A percentile compares a stretch with the other conserved stretches of the same genome.
phyloP scores from a whole-genome alignment of 2,888 invertebrate genomes.

The Diplolepis rosae region DNA sequence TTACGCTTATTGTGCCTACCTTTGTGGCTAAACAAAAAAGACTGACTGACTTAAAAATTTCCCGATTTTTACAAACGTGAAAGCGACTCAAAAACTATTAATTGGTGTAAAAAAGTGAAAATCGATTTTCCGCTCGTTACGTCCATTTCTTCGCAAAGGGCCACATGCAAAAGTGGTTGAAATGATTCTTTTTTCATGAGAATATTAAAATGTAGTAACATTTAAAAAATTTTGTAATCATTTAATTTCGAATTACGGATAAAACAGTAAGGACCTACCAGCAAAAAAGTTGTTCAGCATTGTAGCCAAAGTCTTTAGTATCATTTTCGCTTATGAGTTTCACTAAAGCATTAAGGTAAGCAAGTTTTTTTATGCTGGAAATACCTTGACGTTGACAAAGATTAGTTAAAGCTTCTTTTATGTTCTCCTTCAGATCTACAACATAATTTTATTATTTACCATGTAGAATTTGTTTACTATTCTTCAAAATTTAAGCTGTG shows the following conservation, averaged over 20 bases:
- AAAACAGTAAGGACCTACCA: slow-evolving; percentile 77
- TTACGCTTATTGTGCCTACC: too few relatives aligned
- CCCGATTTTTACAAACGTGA: too few relatives aligned
- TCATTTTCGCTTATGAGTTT: slow-evolving; percentile 82
- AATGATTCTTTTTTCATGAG: too few relatives aligned
- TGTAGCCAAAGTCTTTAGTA: slow-evolving; percentile 80
- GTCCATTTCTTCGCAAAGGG: too few relatives aligned
- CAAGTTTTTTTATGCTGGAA: slow-evolving; percentile 86
- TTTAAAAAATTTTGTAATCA: slow-evolving; percentile 21
- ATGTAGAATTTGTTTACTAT: background rate
- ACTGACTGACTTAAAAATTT: too few relatives aligned
- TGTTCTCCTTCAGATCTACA: slow-evolving; percentile 75
- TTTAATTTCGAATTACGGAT: slow-evolving; percentile 24
- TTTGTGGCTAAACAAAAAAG: too few relatives aligned
- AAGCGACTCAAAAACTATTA: too few relatives aligned
- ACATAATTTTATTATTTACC: slow-evolving; percentile 37
- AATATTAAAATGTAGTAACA: slow-evolving; percentile 16
- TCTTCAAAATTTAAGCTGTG: too few relatives aligned
- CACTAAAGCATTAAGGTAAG: slow-evolving; percentile 91
- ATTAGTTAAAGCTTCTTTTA: slow-evolving; percentile 78
- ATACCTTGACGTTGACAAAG: slow-evolving; percentile 79
- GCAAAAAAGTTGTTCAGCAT: slow-evolving; percentile 86
- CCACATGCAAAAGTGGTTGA: too few relatives aligned
- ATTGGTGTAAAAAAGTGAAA: too few relatives aligned
- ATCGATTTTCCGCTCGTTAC: too few relatives aligned